These are phyloP conservation scores for Eremobia ochroleuca DNA, from an alignment of 2,888 invertebrate species.

Conservation along the genomic window DNA sequence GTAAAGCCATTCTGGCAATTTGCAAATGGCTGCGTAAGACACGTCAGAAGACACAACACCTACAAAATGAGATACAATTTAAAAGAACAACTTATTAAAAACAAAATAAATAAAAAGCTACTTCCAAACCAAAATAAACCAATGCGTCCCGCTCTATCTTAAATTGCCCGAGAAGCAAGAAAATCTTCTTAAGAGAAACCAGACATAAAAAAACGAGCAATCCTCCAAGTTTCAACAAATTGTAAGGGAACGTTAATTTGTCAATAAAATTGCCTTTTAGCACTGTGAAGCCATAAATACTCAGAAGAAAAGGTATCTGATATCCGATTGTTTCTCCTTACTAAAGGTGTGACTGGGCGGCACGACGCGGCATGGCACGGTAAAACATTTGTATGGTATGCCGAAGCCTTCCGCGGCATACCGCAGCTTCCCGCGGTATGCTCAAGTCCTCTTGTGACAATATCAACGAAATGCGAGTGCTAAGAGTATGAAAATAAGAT, in stretches of 20 bases:
- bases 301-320: slow-evolving; percentile 20
- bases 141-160: not conserved
- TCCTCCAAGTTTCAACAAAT: slow-evolving; percentile 43
- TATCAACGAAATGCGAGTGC: not conserved
- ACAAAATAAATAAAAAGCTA: not conserved
- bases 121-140: slow-evolving; percentile 24
- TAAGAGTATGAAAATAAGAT: not conserved
- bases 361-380: not conserved
- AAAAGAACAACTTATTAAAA: not conserved
- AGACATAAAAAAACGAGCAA: slow-evolving; percentile 22
- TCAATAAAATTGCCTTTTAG: slow-evolving; percentile 56
- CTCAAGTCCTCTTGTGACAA: not conserved
- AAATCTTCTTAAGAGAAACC: slow-evolving; percentile 1
- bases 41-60: not conserved
- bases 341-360: not conserved
- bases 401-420: not conserved
- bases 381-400: not conserved
- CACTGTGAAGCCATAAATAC: slow-evolving; percentile 33
- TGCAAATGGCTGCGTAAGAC: not conserved
- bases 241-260: slow-evolving; percentile 51
- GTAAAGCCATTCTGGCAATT: not conserved
- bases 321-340: slow-evolving; percentile 27
- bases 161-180: slow-evolving; percentile 31
- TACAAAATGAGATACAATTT: not conserved
- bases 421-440: not conserved